Percentiles rank a stretch among this genome's conserved stretches.
phyloP scores from a whole-genome alignment of 2,797 vertebrate species.

The Cirrhinus mrigala region DNA sequence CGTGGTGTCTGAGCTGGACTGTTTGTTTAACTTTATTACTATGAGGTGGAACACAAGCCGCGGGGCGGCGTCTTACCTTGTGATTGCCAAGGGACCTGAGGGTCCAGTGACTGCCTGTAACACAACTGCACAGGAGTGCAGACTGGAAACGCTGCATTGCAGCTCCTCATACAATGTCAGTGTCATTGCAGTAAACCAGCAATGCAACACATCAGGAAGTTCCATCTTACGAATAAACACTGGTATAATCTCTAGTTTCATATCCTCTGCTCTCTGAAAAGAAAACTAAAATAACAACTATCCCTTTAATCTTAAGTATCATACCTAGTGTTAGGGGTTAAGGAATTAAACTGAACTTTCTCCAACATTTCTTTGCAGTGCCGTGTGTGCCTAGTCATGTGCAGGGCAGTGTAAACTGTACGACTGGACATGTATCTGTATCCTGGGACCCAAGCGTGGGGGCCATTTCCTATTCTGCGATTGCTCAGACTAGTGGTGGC shows the following conservation, averaged over 20 bases:
- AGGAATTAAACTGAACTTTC: background rate
- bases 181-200: constrained; percentile 45
- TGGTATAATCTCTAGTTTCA: background rate
- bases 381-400: constrained; percentile 37
- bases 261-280: background rate
- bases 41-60: constrained; percentile 20
- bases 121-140: background rate
- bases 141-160: constrained; percentile 5
- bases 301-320: background rate
- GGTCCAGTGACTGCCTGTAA: constrained; percentile 14
- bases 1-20: background rate
- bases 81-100: constrained; percentile 68
- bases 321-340: background rate
- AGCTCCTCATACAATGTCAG: constrained; percentile 48
- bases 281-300: too few relatives aligned
- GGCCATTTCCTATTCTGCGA: constrained; percentile 41
- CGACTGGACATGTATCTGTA: constrained; percentile 18
- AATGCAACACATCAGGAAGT: constrained; percentile 48
- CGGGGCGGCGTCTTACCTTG: constrained; percentile 62
- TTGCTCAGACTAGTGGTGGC: constrained; percentile 43
- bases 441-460: constrained; percentile 36
- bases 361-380: constrained; percentile 17
- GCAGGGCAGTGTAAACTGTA: constrained; percentile 41
- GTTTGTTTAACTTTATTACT: background rate
- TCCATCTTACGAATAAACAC: constrained; percentile 4